A percentile compares a stretch with the other conserved stretches of the same genome.
These are phyloP conservation scores for Drosophila helvetica DNA, from an alignment of 2,888 invertebrate species.

Conservation along the genomic window DNA sequence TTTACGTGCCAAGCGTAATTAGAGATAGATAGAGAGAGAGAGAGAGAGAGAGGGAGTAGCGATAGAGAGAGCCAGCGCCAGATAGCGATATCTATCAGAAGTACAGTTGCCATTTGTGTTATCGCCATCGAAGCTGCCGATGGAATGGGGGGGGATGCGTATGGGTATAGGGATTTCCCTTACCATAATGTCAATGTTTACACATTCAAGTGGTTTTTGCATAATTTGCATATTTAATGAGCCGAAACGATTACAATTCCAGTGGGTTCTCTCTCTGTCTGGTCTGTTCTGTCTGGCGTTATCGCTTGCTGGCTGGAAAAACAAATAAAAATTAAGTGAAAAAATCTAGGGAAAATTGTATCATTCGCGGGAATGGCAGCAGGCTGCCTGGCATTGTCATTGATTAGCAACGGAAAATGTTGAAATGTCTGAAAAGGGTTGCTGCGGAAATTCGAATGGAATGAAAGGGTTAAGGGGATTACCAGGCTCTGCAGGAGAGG, in stretches of 20 bases:
- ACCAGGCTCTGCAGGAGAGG: constrained; percentile 16
- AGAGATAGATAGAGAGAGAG: background rate
- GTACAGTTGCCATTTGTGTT: constrained; percentile 36
- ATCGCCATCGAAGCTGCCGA: constrained; percentile 39
- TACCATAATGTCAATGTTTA: constrained; percentile 62
- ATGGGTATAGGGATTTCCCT: background rate
- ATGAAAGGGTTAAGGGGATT: constrained; percentile 46
- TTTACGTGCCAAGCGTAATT: constrained; percentile 69
- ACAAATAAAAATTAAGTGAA: constrained; percentile 78
- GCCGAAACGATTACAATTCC: constrained; percentile 47
- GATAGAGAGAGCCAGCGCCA: background rate
- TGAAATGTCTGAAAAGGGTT: constrained; percentile 33
- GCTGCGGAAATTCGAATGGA: constrained; percentile 13
- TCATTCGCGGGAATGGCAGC: background rate
- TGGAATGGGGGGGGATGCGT: background rate
- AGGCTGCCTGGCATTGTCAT: constrained; percentile 17
- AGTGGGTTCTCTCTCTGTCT: constrained; percentile 15
- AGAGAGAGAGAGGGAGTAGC: background rate
- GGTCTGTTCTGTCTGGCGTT: constrained; percentile 42
- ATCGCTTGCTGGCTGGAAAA: constrained; percentile 60
- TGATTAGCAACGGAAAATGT: constrained; percentile 61
- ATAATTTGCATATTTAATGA: constrained; percentile 76
- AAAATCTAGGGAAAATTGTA: constrained; percentile 63
- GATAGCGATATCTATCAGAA: background rate
- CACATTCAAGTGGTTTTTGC: constrained; percentile 76